Conservation (phyloP, 2,797 vertebrate genomes). For the Anguilla megastoma region DNA sequence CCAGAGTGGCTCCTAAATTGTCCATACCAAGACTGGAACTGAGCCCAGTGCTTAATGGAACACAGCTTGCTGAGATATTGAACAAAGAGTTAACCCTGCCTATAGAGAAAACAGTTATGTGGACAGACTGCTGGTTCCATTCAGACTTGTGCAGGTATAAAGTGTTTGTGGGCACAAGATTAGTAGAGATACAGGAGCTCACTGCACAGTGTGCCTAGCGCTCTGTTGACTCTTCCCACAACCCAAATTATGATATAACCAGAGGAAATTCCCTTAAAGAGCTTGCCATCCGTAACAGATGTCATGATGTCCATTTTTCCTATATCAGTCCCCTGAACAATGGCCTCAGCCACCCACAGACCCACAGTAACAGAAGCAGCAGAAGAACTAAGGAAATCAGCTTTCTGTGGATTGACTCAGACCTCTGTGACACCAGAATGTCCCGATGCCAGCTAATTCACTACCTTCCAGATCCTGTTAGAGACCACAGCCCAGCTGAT, state of each 20-base stretch:
- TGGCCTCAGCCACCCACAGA: background rate
- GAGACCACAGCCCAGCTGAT: background rate
- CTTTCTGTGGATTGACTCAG: background rate
- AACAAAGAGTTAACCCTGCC: slow-evolving; percentile 25
- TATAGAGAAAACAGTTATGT: background rate
- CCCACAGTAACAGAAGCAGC: background rate
- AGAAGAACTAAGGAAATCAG: background rate
- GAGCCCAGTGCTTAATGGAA: background rate
- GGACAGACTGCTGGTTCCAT: slow-evolving; percentile 15
- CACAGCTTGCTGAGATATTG: slow-evolving; percentile 26
- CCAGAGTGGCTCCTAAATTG: slow-evolving; percentile 9
- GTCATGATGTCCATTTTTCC: background rate
- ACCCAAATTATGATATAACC: background rate
- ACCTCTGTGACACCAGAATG: background rate
- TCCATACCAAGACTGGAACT: slow-evolving; percentile 23
- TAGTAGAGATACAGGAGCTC: background rate
- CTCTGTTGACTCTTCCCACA: background rate
- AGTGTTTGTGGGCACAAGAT: background rate
- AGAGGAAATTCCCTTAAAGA: background rate
- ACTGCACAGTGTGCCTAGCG: background rate
- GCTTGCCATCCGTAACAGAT: background rate
- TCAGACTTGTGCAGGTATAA: slow-evolving; percentile 8
- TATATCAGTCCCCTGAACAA: background rate
- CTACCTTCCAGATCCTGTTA: background rate
- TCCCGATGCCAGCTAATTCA: background rate